Evolutionary conservation across 2,113 vertebrate genomes (phyloP).

Genomic region (Spilogale gracilis): DNA sequence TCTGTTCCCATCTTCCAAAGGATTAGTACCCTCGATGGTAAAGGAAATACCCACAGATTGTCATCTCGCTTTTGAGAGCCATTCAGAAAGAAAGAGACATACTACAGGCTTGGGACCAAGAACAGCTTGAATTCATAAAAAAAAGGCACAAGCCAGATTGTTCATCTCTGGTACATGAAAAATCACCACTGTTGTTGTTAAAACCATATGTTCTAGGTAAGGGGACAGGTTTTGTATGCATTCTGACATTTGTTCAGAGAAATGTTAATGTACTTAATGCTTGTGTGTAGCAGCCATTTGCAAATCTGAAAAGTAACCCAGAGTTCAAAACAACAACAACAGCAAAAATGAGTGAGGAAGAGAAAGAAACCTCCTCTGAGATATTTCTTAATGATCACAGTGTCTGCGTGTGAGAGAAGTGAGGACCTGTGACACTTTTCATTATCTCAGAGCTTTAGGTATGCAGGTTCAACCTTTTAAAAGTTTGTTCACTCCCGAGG

Average conservation of each 20-base stretch:
- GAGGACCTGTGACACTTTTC: background rate
- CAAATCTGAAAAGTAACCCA: constrained; percentile 65
- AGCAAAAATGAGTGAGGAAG: background rate
- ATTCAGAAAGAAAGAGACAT: constrained; percentile 71
- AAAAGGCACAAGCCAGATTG: constrained; percentile 79
- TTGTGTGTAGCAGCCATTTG: constrained; percentile 52
- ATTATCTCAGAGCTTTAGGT: background rate
- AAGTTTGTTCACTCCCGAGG: background rate
- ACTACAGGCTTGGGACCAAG: constrained; percentile 50
- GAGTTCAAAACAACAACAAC: constrained; percentile 63
- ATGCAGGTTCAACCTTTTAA: constrained; percentile 6
- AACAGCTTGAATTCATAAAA: constrained; percentile 80
- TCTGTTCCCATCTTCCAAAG: constrained; percentile 58
- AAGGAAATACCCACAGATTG: constrained; percentile 70
- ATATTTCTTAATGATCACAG: background rate
- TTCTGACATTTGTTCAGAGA: constrained; percentile 76
- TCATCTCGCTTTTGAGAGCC: constrained; percentile 62
- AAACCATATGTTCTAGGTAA: constrained; percentile 83
- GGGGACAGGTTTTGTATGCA: constrained; percentile 78
- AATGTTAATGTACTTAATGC: constrained; percentile 63
- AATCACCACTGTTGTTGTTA: constrained; percentile 74
- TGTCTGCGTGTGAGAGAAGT: background rate
- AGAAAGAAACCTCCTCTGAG: background rate
- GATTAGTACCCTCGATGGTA: constrained; percentile 16
- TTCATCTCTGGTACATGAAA: constrained; percentile 77